phyloP scores from a whole-genome alignment of 1,140 invertebrate genomes.

The Meteorus sp. region DNA sequence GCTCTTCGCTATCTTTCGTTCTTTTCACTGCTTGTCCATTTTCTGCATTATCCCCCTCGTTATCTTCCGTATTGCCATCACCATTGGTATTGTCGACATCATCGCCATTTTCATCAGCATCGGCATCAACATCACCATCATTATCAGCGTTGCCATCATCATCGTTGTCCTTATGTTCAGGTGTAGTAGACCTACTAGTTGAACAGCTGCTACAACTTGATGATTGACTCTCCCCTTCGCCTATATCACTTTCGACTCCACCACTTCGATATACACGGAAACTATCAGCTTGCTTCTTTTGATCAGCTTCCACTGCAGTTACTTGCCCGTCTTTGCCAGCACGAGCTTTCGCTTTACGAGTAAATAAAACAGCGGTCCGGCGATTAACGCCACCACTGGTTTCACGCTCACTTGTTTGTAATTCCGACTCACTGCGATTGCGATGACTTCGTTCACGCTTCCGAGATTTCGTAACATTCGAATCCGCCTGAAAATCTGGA shows the following conservation, averaged over 20 bases:
- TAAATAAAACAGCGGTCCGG: constrained; percentile 80
- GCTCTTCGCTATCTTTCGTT: constrained; percentile 33
- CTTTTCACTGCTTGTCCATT: constrained; percentile 33
- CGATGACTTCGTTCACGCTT: constrained; percentile 47
- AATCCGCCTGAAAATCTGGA: constrained; percentile 41
- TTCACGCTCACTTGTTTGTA: constrained; percentile 45
- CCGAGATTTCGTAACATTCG: constrained; percentile 34
- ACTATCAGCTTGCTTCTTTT: constrained; percentile 60
- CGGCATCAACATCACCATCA: too few relatives aligned
- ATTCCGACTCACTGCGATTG: constrained; percentile 44
- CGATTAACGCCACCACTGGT: constrained; percentile 69
- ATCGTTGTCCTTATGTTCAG: constrained; percentile 41
- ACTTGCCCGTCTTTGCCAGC: constrained; percentile 54
- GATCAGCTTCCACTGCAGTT: constrained; percentile 40
- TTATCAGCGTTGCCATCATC: constrained; percentile 22
- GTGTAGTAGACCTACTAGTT: constrained; percentile 49
- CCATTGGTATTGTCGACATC: too few relatives aligned
- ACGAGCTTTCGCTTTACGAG: constrained; percentile 69
- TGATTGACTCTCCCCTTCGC: constrained; percentile 53
- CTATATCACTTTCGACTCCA: constrained; percentile 52
- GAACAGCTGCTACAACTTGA: constrained; percentile 58
- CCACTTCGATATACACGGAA: constrained; percentile 63
- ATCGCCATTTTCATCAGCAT: too few relatives aligned
- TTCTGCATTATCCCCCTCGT: constrained; percentile 34
- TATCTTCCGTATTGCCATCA: too few relatives aligned